Evolutionary conservation across 2,797 vertebrate species (phyloP), one percentile per base, ranked within the genome.

Genomic region (Enteromius anoplus): DNA sequence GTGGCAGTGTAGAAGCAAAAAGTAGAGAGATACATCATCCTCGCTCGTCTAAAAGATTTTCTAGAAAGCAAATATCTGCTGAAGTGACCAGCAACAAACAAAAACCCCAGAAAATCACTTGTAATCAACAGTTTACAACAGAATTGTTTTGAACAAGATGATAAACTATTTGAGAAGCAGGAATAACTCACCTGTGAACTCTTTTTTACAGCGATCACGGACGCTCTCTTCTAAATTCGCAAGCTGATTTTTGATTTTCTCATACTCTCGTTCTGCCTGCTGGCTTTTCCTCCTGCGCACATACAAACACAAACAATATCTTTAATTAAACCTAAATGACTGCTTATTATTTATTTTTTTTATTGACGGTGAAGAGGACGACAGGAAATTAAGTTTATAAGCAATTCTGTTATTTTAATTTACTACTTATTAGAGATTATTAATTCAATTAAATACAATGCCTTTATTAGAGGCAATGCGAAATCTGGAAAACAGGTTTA

Each of bases 141-240:
- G 26, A 47, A 72, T 32, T 21, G 12, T 73, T 53, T 55, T 17
- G 12, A n/a, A 55, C 12, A 55, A 55, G 6, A 58, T 15, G 32
- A 10, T 58, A 23, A 58, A 26, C 15, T 64, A 26, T 12, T 29
- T 11, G 75, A 32, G 69, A 83, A 10, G 62, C 75, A 81, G 65
- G 21, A 55, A 68, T 0, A 47, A 4, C 82, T 82, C 85, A 99
- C 98, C 98, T 92, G 98, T 99, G 92, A 99, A 99, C 87, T 99
- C 98, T 86, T 99, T 99, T 93, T 99, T 99, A 96, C 98, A 99
- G 58, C 97, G 96, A 82, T 99, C 98, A 12, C 98, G 93, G 11
- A 99, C 98, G 0, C 97, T 99, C 90, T 99, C 98, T 90, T 99
- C 98, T 90, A 99, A 89, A 82, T 96, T 97, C 90, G 98, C 97